Evolutionary conservation across 1,140 invertebrate species (phyloP).

Genomic region (Antheraea mylitta): DNA sequence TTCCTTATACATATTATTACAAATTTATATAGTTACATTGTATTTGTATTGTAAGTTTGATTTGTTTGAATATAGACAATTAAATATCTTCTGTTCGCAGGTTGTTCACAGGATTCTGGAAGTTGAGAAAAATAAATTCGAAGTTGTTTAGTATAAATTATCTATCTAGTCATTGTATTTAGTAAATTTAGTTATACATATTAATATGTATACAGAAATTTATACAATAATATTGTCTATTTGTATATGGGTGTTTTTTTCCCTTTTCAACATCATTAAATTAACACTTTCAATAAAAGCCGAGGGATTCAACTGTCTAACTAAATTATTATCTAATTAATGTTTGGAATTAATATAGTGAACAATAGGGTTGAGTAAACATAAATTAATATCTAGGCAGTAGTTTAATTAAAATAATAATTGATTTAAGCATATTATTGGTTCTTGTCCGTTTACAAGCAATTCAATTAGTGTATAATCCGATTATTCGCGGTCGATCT

Average conservation of each 20-base stretch:
- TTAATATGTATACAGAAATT: conserved; percentile 75
- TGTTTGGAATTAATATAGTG: too few species aligned
- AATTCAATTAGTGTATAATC: conserved; percentile 26
- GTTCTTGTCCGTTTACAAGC: conserved; percentile 9
- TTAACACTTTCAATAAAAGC: too few species aligned
- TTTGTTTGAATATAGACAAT: not conserved
- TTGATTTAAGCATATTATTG: not conserved
- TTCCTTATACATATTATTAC: too few species aligned
- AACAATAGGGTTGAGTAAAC: not conserved
- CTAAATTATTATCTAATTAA: too few species aligned
- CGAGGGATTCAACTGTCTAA: too few species aligned
- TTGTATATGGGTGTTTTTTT: conserved; percentile 54
- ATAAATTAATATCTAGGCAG: not conserved
- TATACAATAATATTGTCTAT: conserved; percentile 77
- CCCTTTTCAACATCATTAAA: not conserved
- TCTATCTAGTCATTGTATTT: conserved; percentile 69
- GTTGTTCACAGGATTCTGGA: conserved; percentile 74
- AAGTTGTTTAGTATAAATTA: conserved; percentile 51
- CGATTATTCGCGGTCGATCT: conserved; percentile 17
- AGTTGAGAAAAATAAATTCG: conserved; percentile 70
- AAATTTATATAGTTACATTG: too few species aligned
- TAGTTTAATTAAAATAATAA: conserved; percentile 5
- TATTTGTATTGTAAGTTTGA: not conserved
- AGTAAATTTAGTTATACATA: conserved; percentile 72
- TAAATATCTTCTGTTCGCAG: conserved; percentile 39